A percentile compares a stretch with the other conserved stretches of the same genome.
Evolutionary conservation across 2,888 invertebrate species (phyloP).

Genomic region (Pristionchus mayeri): DNA sequence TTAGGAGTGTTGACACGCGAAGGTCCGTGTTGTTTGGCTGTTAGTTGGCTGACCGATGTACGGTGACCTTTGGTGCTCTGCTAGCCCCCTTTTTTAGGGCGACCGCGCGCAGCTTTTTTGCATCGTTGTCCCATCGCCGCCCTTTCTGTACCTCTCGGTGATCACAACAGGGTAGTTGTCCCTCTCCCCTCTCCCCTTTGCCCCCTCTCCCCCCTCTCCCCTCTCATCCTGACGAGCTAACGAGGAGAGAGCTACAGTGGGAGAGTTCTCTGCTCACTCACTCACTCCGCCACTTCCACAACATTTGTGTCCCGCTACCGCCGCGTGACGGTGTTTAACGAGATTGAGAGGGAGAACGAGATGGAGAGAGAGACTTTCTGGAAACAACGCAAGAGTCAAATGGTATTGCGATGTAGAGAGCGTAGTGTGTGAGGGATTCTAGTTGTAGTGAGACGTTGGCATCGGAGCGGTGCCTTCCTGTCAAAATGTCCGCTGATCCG

Average conservation of each 20-base stretch:
- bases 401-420: slow-evolving; percentile 24
- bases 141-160: slow-evolving; percentile 29
- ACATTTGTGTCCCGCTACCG: slow-evolving; percentile 16
- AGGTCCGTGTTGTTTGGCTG: background rate
- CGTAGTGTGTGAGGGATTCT: background rate
- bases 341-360: slow-evolving; percentile 14
- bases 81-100: slow-evolving; percentile 1
- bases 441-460: background rate
- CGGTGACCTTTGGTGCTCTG: slow-evolving; percentile 14
- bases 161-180: slow-evolving; percentile 17
- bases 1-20: background rate
- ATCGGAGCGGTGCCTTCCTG: background rate
- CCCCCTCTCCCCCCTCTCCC: slow-evolving; percentile 21
- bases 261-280: background rate
- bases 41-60: background rate
- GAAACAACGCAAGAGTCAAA: background rate
- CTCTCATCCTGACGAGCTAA: too few species aligned
- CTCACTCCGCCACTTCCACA: slow-evolving; percentile 9
- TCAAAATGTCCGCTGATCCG: background rate
- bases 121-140: background rate
- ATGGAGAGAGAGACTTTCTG: slow-evolving; percentile 23
- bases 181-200: background rate
- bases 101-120: slow-evolving; percentile 2
- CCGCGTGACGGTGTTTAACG: slow-evolving; percentile 44
- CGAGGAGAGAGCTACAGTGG: too few species aligned